A percentile compares a stretch with the other conserved stretches of the same genome.
Evolutionary conservation across 30 jellyfish, hydroid and myxozoan genomes (phyloP).

Genomic region (Phacellophora camtschatica): DNA sequence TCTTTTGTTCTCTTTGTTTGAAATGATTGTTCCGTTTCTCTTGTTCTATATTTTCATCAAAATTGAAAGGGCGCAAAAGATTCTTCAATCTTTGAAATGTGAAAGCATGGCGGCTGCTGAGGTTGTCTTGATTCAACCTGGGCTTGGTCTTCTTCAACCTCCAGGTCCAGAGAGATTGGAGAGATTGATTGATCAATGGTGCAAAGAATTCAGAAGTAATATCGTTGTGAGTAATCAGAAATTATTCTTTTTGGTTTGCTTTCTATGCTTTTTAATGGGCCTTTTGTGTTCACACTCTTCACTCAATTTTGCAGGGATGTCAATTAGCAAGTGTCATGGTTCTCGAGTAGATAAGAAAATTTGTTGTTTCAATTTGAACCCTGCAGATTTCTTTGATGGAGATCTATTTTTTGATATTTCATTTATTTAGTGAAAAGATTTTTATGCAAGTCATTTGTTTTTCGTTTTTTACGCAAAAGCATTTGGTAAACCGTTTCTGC

Average conservation of each 20-base stretch:
- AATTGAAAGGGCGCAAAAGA: conserved; percentile 7
- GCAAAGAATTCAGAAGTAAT: conserved; percentile 41
- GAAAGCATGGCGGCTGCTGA: conserved; percentile 72
- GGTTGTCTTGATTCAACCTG: conserved; percentile 4
- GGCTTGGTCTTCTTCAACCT: neutral
- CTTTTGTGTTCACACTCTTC: too few species aligned
- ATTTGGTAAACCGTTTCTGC: too few species aligned
- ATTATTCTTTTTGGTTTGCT: neutral
- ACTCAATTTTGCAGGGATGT: too few species aligned
- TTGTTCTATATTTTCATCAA: conserved; percentile 17
- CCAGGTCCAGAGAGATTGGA: conserved; percentile 32
- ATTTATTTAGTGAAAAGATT: too few species aligned
- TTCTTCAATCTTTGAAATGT: conserved; percentile 2
- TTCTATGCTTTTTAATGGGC: too few species aligned
- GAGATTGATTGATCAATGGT: conserved; percentile 41
- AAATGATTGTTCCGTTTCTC: neutral
- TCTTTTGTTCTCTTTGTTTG: neutral
- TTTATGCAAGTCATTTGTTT: too few species aligned
- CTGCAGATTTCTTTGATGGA: too few species aligned
- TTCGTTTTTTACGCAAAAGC: too few species aligned
- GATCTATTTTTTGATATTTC: too few species aligned
- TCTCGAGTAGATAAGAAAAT: too few species aligned
- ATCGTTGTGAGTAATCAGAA: conserved; percentile 41
- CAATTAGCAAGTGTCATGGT: too few species aligned
- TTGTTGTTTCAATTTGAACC: too few species aligned